Evolutionary conservation across 2,113 vertebrate species (phyloP).

Genomic region (Mormoops blainvillei): DNA sequence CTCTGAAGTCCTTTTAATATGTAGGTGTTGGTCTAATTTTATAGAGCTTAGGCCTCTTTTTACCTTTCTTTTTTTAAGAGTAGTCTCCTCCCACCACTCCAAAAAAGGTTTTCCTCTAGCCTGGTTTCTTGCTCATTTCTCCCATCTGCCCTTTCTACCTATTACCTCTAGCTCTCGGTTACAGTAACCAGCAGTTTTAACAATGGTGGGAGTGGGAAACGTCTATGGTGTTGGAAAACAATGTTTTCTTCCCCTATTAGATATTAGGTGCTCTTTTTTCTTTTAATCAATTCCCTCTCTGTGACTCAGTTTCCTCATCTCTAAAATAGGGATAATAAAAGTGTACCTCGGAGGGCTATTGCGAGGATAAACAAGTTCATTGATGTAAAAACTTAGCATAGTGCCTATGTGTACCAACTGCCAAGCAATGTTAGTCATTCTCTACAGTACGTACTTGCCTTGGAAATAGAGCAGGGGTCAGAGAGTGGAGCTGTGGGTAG

Average conservation of each 20-base stretch:
- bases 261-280: neutral
- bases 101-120: neutral
- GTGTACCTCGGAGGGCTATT: neutral
- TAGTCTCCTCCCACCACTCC: neutral
- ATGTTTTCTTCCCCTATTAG: neutral
- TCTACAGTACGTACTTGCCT: neutral
- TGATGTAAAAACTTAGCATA: neutral
- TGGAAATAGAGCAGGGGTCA: neutral
- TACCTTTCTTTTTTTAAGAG: slow-evolving; percentile 20
- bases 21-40: neutral
- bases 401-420: neutral
- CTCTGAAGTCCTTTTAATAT: neutral
- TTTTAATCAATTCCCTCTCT: neutral
- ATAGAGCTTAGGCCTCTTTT: neutral
- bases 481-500: neutral
- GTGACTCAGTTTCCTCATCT: neutral
- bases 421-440: neutral
- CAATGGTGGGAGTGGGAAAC: too few species aligned
- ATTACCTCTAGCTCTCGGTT: neutral
- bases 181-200: neutral
- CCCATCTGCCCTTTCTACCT: neutral
- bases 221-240: too few species aligned
- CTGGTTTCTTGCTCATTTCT: neutral
- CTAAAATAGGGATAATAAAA: neutral
- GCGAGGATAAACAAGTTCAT: neutral